Conservation (phyloP, 2,888 invertebrate genomes). For the Acrobasis suavella region DNA sequence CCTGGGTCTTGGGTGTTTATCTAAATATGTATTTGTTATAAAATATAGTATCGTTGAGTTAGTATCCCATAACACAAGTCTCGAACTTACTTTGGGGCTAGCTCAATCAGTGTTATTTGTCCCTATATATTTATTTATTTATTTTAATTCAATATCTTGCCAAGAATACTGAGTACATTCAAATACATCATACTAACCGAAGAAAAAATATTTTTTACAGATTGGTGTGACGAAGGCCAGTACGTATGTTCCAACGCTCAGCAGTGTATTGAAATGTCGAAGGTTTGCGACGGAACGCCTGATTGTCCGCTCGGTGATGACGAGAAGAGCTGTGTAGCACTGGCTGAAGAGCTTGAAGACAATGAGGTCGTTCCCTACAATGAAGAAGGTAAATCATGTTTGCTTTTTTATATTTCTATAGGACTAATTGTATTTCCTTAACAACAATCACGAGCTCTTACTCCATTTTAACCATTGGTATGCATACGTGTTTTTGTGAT, state of each 20-base stretch:
- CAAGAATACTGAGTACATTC: background rate
- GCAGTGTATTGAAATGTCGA: conserved; percentile 84
- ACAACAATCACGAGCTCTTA: too few species aligned
- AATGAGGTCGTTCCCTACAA: conserved; percentile 84
- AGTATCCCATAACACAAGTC: too few species aligned
- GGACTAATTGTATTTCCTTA: too few species aligned
- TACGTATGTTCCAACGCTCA: conserved; percentile 89
- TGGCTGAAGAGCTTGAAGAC: conserved; percentile 79
- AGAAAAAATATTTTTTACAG: conserved; percentile 60
- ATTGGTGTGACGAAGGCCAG: conserved; percentile 88
- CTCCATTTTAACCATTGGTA: too few species aligned
- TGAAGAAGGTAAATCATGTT: conserved; percentile 74
- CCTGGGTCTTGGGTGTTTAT: too few species aligned
- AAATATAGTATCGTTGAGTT: too few species aligned
- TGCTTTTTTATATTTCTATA: background rate
- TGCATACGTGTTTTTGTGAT: too few species aligned
- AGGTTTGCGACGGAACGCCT: conserved; percentile 86
- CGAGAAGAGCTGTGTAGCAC: conserved; percentile 88
- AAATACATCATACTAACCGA: background rate
- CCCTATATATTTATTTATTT: too few species aligned
- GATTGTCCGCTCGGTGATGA: conserved; percentile 90
- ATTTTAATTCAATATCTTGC: background rate
- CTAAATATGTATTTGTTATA: too few species aligned
- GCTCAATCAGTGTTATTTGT: too few species aligned
- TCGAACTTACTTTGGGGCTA: too few species aligned